Evolutionary conservation across 1,140 invertebrate species (phyloP), one percentile per base, ranked within the genome.

Genomic region (Pachypsylla venusta): DNA sequence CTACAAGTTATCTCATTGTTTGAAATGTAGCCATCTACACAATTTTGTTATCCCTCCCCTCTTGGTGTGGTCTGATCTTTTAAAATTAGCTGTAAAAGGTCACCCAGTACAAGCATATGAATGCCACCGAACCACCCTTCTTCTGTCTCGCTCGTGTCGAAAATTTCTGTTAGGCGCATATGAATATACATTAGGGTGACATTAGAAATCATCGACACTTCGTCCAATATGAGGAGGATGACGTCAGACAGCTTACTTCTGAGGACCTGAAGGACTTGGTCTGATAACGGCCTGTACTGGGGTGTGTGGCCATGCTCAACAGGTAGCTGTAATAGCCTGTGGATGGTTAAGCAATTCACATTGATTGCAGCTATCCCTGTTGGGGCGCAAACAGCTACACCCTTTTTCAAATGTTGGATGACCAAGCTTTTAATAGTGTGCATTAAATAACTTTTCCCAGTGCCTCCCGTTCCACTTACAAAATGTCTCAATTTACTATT

Each of bases 141-240:
- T 24, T 60, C 22, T 22, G 28, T 42, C 19, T 64, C 58, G 53
- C 30, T 5, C n/a, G 61, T 54, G 39, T 58, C 42, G 14, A 62
- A 65, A 28, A 64, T 64, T 59, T 65, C 59, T 22, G 20, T 19
- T 30, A 65, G 25, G 53, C 64, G 48, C 16, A 54, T 14, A 53
- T 61, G 30, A 22, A 65, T 65, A 27, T 63, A 63, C 30, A 59
- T 42, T 56, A n/a, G n/a, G 19, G 60, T 63, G 10, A 70, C 22
- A 59, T 69, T 70, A 35, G 68, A 69, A 60, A 70, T 60, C 69
- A 70, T 70, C 13, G 66, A 68, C 40, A 69, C 59, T 63, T 70
- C 66, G 59, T 68, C 66, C n/a, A n/a, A n/a, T 27, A 70, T 68
- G 25, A 68, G 67, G 27, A 69, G 65, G 53, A 68, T 61, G 42